Evolutionary conservation across 2,888 invertebrate genomes (phyloP), one percentile per base, ranked within the genome.

Genomic region (Phortica magna): DNA sequence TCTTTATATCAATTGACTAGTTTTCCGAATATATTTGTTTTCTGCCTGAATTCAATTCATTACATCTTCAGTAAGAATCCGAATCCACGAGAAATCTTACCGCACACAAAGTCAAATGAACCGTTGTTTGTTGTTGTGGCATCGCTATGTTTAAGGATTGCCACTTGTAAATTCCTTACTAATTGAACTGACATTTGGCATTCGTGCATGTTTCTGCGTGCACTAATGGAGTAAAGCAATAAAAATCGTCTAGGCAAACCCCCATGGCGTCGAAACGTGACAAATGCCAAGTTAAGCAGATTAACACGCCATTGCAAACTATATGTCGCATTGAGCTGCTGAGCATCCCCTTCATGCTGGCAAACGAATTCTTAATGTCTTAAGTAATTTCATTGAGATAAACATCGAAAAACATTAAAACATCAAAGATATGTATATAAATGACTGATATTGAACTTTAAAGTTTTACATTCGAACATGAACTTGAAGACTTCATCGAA

Each of bases 271-370:
- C 17, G 43, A 59, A 80, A 83, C 84, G 84, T 84, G 84, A 84
- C 84, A 82, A 84, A 83, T 80, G 76, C 79, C 79, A 72, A 75
- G 77, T 78, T 78, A 68, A 76, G 76, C 77, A 80, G 83, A 84
- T 84, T 83, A 84, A 76, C 79, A 61, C 76, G 75, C 14, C 67
- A 76, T 73, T 48, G 70, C 70, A 19, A 31, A 53, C 31, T 53
- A 22, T 5, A 31, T 31, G 31, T 31, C 31, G 31, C 31, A 4
- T 31, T 9, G 48, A 48, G 48, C 9, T 48, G 48, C 9, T 48
- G 48, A 48, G 10, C 9, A 9, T 7, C 48, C 48, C 14, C 14
- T 19, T 17, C 61, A 9, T 61, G 61, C 22, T 61, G 48, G 48
- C 48, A 48, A 48, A 48, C 48, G 14, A 48, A 48, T 48, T 48